Evolutionary conservation across 1,140 invertebrate species (phyloP).

Genomic region (Drosophila punjabiensis): DNA sequence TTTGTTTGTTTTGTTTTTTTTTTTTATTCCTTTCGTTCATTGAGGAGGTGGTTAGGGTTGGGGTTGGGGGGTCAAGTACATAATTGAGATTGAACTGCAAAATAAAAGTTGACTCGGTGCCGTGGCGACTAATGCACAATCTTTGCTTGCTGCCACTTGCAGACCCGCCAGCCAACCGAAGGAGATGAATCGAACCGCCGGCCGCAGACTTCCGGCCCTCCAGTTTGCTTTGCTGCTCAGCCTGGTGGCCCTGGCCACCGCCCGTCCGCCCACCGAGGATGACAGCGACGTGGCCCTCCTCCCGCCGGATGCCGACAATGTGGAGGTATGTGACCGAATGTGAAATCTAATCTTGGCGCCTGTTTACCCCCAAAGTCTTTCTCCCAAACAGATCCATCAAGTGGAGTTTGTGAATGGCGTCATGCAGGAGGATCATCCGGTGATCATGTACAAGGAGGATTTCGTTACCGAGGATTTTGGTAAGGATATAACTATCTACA

Average conservation of each 20-base stretch:
- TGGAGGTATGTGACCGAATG: slow-evolving; percentile 61
- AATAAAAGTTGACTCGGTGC: slow-evolving; percentile 47
- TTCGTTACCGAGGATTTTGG: slow-evolving; percentile 81
- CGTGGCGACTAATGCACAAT: slow-evolving; percentile 58
- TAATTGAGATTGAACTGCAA: slow-evolving; percentile 72
- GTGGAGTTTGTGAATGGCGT: slow-evolving; percentile 67
- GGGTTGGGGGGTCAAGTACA: slow-evolving; percentile 36
- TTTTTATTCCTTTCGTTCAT: not conserved
- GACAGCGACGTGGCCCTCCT: slow-evolving; percentile 51
- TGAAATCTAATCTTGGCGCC: slow-evolving; percentile 2
- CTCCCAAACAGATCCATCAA: slow-evolving; percentile 61
- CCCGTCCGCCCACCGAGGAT: slow-evolving; percentile 45
- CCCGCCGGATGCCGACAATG: slow-evolving; percentile 70
- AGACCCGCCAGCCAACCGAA: slow-evolving; percentile 42
- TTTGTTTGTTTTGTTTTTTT: slow-evolving; percentile 10
- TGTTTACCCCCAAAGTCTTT: slow-evolving; percentile 1
- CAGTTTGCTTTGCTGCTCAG: slow-evolving; percentile 46
- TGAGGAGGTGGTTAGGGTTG: not conserved
- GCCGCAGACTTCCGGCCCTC: slow-evolving; percentile 48
- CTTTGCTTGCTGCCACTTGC: slow-evolving; percentile 46
- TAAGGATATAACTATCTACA: slow-evolving; percentile 14
- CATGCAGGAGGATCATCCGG: slow-evolving; percentile 72
- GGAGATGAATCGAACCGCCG: slow-evolving; percentile 68
- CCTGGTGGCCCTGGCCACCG: slow-evolving; percentile 19
- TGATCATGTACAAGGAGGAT: slow-evolving; percentile 82